A percentile compares a stretch with the other conserved stretches of the same genome.
Conservation (phyloP, 37 sponge, comb jelly and placozoan genomes). For the Aphrocallistes beatrix region DNA sequence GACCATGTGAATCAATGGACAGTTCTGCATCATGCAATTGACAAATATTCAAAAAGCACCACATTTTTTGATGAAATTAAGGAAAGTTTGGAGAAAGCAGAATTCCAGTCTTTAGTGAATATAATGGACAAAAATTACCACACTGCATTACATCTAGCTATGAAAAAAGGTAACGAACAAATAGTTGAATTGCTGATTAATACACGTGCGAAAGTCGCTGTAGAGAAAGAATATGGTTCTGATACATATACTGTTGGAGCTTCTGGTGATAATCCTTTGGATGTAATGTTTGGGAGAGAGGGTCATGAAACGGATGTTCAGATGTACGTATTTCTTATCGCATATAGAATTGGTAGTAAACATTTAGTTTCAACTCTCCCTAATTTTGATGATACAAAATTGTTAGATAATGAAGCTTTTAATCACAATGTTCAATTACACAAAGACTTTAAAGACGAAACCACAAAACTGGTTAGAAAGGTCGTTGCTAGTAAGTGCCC, state of each 20-base stretch:
- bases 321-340: background rate
- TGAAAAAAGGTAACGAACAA: background rate
- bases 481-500: background rate
- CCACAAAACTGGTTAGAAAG: no score
- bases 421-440: no score
- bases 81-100: no score
- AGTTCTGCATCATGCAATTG: background rate
- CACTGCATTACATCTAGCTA: background rate
- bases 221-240: background rate
- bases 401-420: background rate
- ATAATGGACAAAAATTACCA: background rate
- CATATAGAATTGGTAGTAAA: background rate
- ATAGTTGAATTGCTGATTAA: background rate
- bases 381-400: background rate
- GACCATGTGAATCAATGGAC: background rate
- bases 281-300: background rate
- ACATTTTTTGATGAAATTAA: background rate
- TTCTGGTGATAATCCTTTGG: background rate
- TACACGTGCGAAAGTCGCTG: background rate
- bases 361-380: background rate
- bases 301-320: background rate
- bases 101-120: no score
- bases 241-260: conserved; percentile 7
- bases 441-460: no score
- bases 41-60: background rate